phyloP scores from a whole-genome alignment of 1,140 invertebrate genomes.

The Trachymyrmex septentrionalis region DNA sequence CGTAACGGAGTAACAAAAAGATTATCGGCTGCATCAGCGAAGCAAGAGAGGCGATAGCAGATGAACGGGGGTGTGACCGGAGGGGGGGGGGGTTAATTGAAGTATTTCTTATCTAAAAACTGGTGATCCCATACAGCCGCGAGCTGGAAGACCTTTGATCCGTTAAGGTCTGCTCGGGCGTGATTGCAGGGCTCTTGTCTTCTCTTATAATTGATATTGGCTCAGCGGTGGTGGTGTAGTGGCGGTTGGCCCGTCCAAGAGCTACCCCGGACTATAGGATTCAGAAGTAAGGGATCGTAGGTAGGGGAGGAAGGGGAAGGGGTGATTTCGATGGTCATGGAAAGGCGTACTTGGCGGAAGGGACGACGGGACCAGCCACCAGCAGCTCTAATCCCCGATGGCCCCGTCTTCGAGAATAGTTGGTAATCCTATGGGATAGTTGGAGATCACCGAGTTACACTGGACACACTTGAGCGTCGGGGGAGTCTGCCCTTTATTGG shows the following conservation, averaged over 20 bases:
- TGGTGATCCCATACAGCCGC: slow-evolving; percentile 80
- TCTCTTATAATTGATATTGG: slow-evolving; percentile 87
- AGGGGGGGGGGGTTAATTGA: slow-evolving; percentile 85
- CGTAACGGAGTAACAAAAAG: neutral
- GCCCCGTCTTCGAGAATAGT: slow-evolving; percentile 86
- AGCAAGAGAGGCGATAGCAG: slow-evolving; percentile 22
- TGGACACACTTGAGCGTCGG: slow-evolving; percentile 78
- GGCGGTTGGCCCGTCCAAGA: slow-evolving; percentile 52
- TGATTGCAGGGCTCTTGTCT: slow-evolving; percentile 85
- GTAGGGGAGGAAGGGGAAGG: slow-evolving; percentile 32
- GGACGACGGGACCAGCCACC: slow-evolving; percentile 69
- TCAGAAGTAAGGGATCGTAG: slow-evolving; percentile 54
- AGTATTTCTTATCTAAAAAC: slow-evolving; percentile 86
- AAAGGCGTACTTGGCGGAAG: slow-evolving; percentile 70
- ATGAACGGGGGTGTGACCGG: slow-evolving; percentile 37
- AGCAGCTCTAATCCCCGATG: slow-evolving; percentile 84
- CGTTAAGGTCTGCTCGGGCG: slow-evolving; percentile 83
- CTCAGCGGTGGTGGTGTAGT: slow-evolving; percentile 72
- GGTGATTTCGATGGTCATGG: slow-evolving; percentile 74
- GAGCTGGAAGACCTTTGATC: slow-evolving; percentile 83
- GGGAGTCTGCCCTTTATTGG: slow-evolving; percentile 74
- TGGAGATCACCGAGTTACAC: slow-evolving; percentile 86
- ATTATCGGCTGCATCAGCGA: slow-evolving; percentile 6
- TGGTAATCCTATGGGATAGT: slow-evolving; percentile 87
- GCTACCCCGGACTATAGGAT: slow-evolving; percentile 64